Conservation (phyloP, 2,797 vertebrate genomes). For the Lutjanus campechanus region DNA sequence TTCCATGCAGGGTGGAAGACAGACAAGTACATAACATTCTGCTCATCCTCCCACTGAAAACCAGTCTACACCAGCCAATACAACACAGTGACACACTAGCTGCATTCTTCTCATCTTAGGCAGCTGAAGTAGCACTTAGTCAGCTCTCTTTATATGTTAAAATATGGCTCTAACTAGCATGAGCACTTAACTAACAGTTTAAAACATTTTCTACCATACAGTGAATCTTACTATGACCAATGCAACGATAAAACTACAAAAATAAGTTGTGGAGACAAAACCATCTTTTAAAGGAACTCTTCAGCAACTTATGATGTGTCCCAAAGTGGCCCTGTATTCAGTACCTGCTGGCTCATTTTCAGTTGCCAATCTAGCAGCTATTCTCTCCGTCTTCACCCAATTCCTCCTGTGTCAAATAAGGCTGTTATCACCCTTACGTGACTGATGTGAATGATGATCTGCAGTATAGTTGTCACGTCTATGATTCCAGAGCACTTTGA, state of each 20-base stretch:
- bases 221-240: neutral
- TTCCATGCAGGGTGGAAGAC: constrained; percentile 57
- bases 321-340: neutral
- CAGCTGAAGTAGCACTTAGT: constrained; percentile 23
- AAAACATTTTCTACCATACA: neutral
- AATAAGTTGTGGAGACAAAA: neutral
- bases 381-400: neutral
- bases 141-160: constrained; percentile 3
- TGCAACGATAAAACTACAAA: neutral
- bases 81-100: constrained; percentile 33
- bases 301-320: neutral
- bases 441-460: constrained; percentile 15
- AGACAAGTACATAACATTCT: constrained; percentile 54
- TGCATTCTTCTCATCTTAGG: constrained; percentile 18
- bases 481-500: neutral
- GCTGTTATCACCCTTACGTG: neutral
- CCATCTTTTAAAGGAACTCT: neutral
- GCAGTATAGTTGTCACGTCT: constrained; percentile 13
- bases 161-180: constrained; percentile 8
- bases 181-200: neutral
- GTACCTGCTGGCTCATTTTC: neutral
- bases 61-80: constrained; percentile 37
- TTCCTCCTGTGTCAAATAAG: constrained; percentile 2
- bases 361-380: neutral
- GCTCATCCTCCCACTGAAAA: constrained; percentile 45